A percentile compares a stretch with the other conserved stretches of the same genome.
These are phyloP conservation scores for Platichthys flesus DNA, from an alignment of 2,113 vertebrate species.

Conservation along the genomic window DNA sequence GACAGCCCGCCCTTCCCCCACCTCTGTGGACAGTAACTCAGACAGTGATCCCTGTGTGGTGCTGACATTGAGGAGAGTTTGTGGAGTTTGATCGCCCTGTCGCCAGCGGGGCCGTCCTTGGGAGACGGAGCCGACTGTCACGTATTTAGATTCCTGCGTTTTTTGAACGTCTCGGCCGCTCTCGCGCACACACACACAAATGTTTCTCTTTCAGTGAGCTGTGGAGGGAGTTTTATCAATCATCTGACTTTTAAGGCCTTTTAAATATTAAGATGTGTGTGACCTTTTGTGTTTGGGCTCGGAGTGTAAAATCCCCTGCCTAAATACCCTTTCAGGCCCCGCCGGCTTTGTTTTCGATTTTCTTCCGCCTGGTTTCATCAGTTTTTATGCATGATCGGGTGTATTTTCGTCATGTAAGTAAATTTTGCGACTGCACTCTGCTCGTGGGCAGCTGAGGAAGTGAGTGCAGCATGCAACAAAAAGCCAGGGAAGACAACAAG, in stretches of 20 bases:
- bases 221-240: conserved; percentile 62
- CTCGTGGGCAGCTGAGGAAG: conserved; percentile 1
- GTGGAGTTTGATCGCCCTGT: conserved; percentile 46
- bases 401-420: conserved; percentile 6
- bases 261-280: conserved; percentile 74
- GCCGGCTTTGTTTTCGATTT: conserved; percentile 29
- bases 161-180: conserved; percentile 37
- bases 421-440: neutral
- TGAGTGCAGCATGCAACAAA: conserved; percentile 3
- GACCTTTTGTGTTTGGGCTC: conserved; percentile 70
- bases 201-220: conserved; percentile 65
- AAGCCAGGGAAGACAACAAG: neutral
- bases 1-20: conserved; percentile 30
- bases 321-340: conserved; percentile 31
- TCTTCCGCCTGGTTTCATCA: conserved; percentile 12
- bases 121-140: conserved; percentile 49
- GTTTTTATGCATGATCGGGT: conserved; percentile 19
- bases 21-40: conserved; percentile 12
- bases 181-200: conserved; percentile 29
- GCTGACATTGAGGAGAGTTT: conserved; percentile 54
- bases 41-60: conserved; percentile 54
- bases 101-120: conserved; percentile 50
- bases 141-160: conserved; percentile 64
- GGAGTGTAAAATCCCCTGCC: conserved; percentile 41
- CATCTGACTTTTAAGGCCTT: conserved; percentile 75